These are phyloP conservation scores for Phaethornis superciliosus DNA, from an alignment of 2,113 vertebrate species.

Conservation along the genomic window DNA sequence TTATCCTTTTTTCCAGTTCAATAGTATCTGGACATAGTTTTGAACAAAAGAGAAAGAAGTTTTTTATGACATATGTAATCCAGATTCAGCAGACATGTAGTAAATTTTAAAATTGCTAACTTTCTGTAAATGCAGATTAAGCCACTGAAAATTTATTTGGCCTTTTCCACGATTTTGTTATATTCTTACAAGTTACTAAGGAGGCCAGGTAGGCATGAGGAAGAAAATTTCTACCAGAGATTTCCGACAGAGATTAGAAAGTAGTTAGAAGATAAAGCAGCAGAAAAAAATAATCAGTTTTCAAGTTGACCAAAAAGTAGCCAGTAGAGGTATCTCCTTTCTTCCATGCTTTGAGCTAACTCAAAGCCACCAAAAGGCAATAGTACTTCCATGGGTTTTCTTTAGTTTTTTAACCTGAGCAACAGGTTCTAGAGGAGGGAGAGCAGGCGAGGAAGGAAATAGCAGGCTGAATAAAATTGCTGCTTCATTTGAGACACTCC, in stretches of 20 bases:
- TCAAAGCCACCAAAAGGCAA: background rate
- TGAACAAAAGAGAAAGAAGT: background rate
- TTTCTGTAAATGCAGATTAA: background rate
- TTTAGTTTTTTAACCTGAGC: background rate
- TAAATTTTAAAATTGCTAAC: background rate
- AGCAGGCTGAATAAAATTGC: background rate
- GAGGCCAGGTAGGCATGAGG: background rate
- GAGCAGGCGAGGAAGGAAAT: background rate
- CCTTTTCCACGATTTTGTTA: constrained; percentile 1
- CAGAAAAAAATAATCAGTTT: constrained; percentile 4
- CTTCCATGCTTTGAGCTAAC: accelerated
- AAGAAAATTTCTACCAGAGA: background rate
- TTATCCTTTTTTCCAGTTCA: background rate
- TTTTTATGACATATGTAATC: background rate
- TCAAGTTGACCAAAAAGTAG: background rate
- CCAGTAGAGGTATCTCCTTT: background rate
- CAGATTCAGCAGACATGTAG: background rate
- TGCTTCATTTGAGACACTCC: background rate
- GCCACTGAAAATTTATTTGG: background rate
- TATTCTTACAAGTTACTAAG: constrained; percentile 10
- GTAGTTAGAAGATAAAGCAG: background rate
- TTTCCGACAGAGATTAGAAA: background rate
- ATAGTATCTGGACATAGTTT: background rate
- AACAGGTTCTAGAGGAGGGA: background rate
- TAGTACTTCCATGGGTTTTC: background rate